Conservation (phyloP, 2,888 invertebrate species). For the Timema podura region DNA sequence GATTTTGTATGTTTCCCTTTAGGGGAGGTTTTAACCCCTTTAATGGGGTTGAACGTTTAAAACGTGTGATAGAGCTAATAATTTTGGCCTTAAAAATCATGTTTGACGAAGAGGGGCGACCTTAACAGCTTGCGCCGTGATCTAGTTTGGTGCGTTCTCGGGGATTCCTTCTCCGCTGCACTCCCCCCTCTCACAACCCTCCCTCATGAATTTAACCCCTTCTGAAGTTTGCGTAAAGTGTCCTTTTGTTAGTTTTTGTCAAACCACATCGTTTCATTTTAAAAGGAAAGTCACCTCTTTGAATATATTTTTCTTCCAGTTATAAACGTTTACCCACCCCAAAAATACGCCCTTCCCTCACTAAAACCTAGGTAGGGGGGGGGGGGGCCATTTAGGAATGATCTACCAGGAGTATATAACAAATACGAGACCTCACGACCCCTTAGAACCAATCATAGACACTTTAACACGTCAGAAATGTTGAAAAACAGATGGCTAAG, state of each 20-base stretch:
- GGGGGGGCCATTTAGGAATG: not conserved
- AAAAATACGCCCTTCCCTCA: not conserved
- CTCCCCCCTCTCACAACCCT: not conserved
- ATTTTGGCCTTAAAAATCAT: no score
- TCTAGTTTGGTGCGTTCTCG: not conserved
- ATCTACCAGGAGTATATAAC: not conserved
- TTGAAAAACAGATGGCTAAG: not conserved
- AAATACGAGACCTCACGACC: not conserved
- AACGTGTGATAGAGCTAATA: no score
- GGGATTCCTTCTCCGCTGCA: not conserved
- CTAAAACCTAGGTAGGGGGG: no score
- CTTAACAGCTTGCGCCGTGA: no score
- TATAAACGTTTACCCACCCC: not conserved
- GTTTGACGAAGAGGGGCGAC: no score
- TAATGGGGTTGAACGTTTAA: no score
- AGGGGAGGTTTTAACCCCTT: no score
- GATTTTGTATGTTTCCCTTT: no score
- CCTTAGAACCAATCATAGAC: not conserved
- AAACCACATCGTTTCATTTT: constrained; percentile 1
- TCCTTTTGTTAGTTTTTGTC: not conserved
- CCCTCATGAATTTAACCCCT: not conserved
- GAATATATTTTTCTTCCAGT: not conserved
- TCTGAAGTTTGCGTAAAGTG: constrained; percentile 6
- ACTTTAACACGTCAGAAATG: not conserved
- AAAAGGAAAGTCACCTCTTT: not conserved